Conservation (phyloP, 2,113 vertebrate genomes). For the Neomonachus schauinslandi region DNA sequence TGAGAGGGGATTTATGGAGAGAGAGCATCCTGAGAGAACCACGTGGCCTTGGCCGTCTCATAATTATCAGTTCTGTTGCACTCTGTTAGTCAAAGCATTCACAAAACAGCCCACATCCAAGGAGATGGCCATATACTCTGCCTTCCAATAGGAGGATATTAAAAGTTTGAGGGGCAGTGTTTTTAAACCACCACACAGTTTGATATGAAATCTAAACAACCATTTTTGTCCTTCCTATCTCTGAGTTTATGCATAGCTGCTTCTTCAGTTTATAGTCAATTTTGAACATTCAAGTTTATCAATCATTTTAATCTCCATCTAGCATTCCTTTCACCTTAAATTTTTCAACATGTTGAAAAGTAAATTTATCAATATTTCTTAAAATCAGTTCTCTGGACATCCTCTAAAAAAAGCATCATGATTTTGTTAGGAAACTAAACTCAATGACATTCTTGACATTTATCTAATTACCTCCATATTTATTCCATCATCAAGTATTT, state of each 20-base stretch:
- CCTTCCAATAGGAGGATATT: neutral
- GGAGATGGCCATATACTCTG: fast-evolving
- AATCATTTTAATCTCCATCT: neutral
- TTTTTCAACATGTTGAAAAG: neutral
- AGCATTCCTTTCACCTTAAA: neutral
- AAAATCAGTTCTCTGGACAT: neutral
- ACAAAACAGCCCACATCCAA: neutral
- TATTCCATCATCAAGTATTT: neutral
- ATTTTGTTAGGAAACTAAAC: neutral
- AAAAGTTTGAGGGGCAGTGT: neutral
- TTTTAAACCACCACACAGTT: neutral
- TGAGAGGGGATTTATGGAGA: neutral
- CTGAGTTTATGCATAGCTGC: neutral
- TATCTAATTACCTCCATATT: neutral
- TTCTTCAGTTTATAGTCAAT: neutral
- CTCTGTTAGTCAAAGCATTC: neutral
- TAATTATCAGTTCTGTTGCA: neutral
- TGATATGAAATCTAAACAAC: neutral
- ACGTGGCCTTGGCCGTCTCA: neutral
- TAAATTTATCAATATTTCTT: neutral
- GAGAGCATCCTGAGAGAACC: neutral
- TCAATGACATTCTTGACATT: neutral
- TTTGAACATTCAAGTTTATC: neutral
- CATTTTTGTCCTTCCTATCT: neutral
- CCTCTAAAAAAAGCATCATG: neutral